Evolutionary conservation across 1,140 invertebrate genomes (phyloP), one percentile per base, ranked within the genome.

Genomic region (Danaus plexippus): DNA sequence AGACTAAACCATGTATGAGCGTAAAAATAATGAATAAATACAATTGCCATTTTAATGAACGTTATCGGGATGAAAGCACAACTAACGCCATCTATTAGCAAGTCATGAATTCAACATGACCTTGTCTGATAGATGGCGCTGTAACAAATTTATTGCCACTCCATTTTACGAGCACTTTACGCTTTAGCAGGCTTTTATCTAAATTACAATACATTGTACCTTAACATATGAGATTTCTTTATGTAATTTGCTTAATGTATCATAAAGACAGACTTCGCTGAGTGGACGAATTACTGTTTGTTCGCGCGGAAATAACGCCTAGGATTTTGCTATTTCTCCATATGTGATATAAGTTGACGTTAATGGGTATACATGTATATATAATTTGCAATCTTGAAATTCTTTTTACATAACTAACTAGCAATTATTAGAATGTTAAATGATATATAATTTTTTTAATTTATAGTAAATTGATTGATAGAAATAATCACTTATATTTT

Each of bases 121-220:
- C 59, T 50, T 61, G 52, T 52, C 64, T 54, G 66, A 67, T 72
- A 80, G 80, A 83, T 83, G 80, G 80, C 80, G 71, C 52, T 80
- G 52, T 56, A 50, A 54, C 49, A 60, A 67, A 82, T 82, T 79
- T 82, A 82, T 82, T 54, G 62, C 71, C 64, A 60, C 73, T 69
- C 75, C 73, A 78, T 65, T 68, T 79, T 75, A 77, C 74, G 68
- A 71, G 74, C 78, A 75, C 74, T 80, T 80, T 82, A 70, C 61
- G 61, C 66, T 73, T 75, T 71, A 68, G 64, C 69, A 66, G 63
- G 79, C 80, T 80, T 79, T 83, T 83, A 83, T 71, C 73, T 70
- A 80, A 80, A 83, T 83, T 80, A 80, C 67, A 66, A 64, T 64
- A 79, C 79, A 75, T 51, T 52, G 43, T 56, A 59, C 59, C 49